phyloP scores from a whole-genome alignment of 2,888 invertebrate genomes.

The Oscheius sp. region DNA sequence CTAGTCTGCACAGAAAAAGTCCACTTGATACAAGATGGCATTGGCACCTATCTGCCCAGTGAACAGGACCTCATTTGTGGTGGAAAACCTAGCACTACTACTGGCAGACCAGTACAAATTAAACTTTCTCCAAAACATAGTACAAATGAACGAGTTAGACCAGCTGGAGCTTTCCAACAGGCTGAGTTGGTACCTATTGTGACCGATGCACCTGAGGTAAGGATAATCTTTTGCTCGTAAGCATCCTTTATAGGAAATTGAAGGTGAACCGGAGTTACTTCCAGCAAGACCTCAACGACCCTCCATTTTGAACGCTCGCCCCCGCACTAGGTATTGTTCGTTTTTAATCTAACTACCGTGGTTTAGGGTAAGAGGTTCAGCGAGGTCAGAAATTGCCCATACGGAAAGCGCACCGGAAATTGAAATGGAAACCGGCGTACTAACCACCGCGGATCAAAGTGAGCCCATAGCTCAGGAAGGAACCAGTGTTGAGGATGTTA shows the following conservation, averaged over 20 bases:
- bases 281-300: constrained; percentile 22
- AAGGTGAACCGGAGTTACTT: constrained; percentile 8
- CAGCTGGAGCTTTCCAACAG: constrained; percentile 41
- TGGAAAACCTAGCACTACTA: constrained; percentile 45
- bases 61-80: constrained; percentile 68
- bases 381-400: constrained; percentile 29
- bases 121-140: constrained; percentile 15
- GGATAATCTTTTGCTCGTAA: background rate
- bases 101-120: constrained; percentile 15
- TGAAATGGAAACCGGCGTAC: constrained; percentile 5
- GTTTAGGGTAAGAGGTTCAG: constrained; percentile 12
- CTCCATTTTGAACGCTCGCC: constrained; percentile 21
- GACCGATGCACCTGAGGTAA: background rate
- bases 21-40: constrained; percentile 73
- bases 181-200: constrained; percentile 16
- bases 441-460: background rate
- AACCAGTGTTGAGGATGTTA: background rate
- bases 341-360: background rate
- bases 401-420: constrained; percentile 16
- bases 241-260: background rate
- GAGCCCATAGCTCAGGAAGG: background rate
- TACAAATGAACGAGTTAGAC: background rate
- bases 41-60: constrained; percentile 66
- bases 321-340: background rate
- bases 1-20: constrained; percentile 72